A percentile compares a stretch with the other conserved stretches of the same genome.
Evolutionary conservation across 2,113 vertebrate genomes (phyloP).

Genomic region (Zosterops hypoxanthus): DNA sequence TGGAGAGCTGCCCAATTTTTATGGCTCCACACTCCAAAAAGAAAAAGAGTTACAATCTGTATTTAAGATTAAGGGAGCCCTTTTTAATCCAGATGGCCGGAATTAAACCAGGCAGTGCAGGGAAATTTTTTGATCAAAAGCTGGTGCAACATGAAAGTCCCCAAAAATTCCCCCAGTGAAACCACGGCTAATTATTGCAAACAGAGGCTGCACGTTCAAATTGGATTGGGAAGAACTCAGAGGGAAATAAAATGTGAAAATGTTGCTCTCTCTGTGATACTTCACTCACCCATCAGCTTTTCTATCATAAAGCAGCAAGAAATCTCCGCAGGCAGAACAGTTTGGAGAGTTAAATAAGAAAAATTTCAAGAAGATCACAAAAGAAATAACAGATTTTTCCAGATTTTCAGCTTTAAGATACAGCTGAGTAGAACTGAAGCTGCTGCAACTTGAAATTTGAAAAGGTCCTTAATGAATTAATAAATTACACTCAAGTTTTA

Average conservation of each 20-base stretch:
- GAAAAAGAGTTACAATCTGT: constrained; percentile 72
- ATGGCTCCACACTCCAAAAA: constrained; percentile 73
- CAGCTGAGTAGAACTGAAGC: not conserved
- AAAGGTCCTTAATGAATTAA: not conserved
- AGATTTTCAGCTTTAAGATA: too few species aligned
- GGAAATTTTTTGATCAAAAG: constrained; percentile 76
- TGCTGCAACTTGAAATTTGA: not conserved
- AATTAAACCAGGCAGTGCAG: constrained; percentile 67
- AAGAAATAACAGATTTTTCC: too few species aligned
- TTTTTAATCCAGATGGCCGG: constrained; percentile 75
- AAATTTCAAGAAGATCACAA: too few species aligned
- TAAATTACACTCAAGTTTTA: not conserved
- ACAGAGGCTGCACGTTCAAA: constrained; percentile 48
- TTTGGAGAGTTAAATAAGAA: too few species aligned
- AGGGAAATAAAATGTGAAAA: not conserved
- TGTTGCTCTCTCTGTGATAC: not conserved
- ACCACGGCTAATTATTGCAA: constrained; percentile 68
- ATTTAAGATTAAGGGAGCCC: constrained; percentile 72
- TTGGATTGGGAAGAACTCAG: not conserved
- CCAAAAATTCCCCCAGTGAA: constrained; percentile 67
- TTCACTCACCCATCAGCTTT: not conserved
- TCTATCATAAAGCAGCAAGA: not conserved
- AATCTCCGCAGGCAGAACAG: too few species aligned
- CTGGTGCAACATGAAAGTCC: constrained; percentile 71
- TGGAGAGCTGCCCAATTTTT: constrained; percentile 71